These are phyloP conservation scores for Drosophila nasuta DNA, from an alignment of 1,140 invertebrate species.

Conservation along the genomic window DNA sequence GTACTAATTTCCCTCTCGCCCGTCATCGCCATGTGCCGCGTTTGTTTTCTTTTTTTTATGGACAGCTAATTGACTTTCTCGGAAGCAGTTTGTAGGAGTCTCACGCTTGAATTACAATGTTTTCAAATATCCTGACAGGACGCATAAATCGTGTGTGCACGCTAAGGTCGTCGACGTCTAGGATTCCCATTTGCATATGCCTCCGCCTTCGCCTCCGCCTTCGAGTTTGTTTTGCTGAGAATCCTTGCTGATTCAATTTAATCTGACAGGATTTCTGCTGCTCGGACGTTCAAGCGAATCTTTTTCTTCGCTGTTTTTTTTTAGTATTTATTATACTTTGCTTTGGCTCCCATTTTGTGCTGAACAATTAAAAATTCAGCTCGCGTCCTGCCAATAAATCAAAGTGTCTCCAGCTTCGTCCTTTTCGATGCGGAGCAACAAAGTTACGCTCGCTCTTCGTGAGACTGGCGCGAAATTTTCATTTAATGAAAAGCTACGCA, in stretches of 20 bases:
- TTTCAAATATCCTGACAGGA: constrained; percentile 81
- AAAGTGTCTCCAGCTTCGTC: constrained; percentile 70
- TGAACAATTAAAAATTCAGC: constrained; percentile 74
- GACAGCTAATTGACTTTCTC: constrained; percentile 81
- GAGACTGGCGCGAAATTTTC: constrained; percentile 71
- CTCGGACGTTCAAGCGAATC: constrained; percentile 1
- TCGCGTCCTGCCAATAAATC: constrained; percentile 79
- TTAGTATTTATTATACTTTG: background rate
- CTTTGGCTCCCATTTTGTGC: constrained; percentile 8
- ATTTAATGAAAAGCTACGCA: constrained; percentile 83
- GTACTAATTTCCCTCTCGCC: constrained; percentile 43
- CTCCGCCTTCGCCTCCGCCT: background rate
- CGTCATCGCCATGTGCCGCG: constrained; percentile 15
- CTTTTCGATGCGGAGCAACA: constrained; percentile 42
- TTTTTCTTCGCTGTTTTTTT: background rate
- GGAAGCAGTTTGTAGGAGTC: constrained; percentile 51
- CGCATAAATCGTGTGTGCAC: constrained; percentile 62
- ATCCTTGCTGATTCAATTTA: constrained; percentile 69
- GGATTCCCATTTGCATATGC: constrained; percentile 56
- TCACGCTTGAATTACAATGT: constrained; percentile 79
- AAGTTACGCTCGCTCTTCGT: constrained; percentile 39
- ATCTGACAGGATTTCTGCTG: constrained; percentile 47
- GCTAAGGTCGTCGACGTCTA: background rate
- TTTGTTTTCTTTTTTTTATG: constrained; percentile 59
- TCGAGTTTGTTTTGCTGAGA: constrained; percentile 8